Conservation (phyloP, 2,888 invertebrate genomes). For the Tachina lurida region DNA sequence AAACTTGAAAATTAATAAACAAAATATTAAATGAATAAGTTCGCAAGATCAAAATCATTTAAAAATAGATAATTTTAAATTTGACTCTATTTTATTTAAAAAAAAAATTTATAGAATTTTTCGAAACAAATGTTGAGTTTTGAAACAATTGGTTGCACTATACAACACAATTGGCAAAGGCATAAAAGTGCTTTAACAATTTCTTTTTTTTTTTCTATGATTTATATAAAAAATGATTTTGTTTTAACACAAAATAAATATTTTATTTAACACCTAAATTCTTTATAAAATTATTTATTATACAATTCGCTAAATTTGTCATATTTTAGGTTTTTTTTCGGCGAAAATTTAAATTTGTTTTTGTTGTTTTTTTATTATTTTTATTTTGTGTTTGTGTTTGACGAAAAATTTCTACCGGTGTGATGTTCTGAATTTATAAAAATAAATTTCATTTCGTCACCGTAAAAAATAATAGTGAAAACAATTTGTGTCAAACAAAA, state of each 20-base stretch:
- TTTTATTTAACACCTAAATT: conserved; percentile 43
- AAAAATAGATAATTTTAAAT: neutral
- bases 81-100: neutral
- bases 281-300: conserved; percentile 34
- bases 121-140: conserved; percentile 38
- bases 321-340: conserved; percentile 1
- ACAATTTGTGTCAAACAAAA: conserved; percentile 56
- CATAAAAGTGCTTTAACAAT: neutral
- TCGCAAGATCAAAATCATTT: neutral
- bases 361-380: neutral
- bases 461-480: conserved; percentile 40
- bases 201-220: neutral
- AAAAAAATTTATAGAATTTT: neutral
- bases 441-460: conserved; percentile 63
- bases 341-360: conserved; percentile 31
- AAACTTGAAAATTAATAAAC: too few species aligned
- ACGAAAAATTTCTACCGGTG: conserved; percentile 43
- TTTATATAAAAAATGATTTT: conserved; percentile 6
- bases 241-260: conserved; percentile 2
- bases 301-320: conserved; percentile 36
- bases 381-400: neutral
- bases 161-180: conserved; percentile 1
- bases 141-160: neutral
- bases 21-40: neutral
- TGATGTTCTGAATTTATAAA: conserved; percentile 57